Evolutionary conservation across 2,888 invertebrate species (phyloP), one percentile per base, ranked within the genome.

Genomic region (Drymonia ruficornis): DNA sequence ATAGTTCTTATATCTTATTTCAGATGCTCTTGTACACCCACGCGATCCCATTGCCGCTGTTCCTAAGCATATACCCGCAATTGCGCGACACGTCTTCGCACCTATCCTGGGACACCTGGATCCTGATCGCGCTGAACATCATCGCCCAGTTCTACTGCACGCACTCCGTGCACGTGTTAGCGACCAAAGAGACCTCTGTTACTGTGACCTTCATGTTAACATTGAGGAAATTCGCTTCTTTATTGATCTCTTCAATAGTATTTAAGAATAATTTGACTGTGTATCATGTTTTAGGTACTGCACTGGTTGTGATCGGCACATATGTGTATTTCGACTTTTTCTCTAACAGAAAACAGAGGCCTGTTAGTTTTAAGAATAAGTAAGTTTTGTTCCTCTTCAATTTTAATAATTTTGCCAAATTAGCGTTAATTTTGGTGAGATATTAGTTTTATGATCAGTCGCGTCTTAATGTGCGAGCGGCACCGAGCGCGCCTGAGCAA

Each of bases 11-110:
- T 36, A 4, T n/a, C 11, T n/a, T 6, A n/a, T 85, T 88, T 19
- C 88, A 91, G 91, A 91, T 92, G 91, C 74, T 91, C 73, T 91
- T 91, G 62, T 92, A 87, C 69, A 89, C 89, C 0, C 83, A 91
- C 55, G 81, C 81, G 1, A 61, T 92, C 4, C 88, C 91, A 0
- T 55, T 92, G 44, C 91, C 91, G 5, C 47, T 91, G 36, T 92
- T 91, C 61, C 31, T 87, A 1, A 72, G 76, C 5, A 81, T 91
- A 38, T 81, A 74, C 42, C 80, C 87, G 1, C 86, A 89, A 52
- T 55, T 92, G 9, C 51, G 62, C 4, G 67, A 70, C 2, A 80
- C 78, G 3, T 78, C 81, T 4, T 49, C 56, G 5, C 74, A 58
- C 44, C 61, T 89, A 0, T 53, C 78, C 2, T 52, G 64, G 31